phyloP scores from a whole-genome alignment of 2,888 invertebrate species.

The Napeogenes sylphis region DNA sequence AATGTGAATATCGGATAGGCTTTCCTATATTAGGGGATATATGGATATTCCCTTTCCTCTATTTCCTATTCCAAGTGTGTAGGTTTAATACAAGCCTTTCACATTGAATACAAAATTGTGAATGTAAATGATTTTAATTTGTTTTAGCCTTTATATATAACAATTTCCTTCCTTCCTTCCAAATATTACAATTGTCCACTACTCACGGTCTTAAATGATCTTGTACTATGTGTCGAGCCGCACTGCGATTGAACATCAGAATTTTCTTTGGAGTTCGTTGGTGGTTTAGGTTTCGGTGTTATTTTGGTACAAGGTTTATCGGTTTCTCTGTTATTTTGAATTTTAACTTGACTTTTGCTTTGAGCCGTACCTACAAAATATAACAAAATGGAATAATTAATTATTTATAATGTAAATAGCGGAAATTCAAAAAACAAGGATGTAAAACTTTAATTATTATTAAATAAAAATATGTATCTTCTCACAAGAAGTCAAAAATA shows the following conservation, averaged over 20 bases:
- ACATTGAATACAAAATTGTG: no score
- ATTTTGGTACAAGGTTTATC: slow-evolving; percentile 42
- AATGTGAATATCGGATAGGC: no score
- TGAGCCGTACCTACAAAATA: slow-evolving; percentile 35
- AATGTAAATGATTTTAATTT: no score
- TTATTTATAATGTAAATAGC: neutral
- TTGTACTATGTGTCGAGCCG: slow-evolving; percentile 55
- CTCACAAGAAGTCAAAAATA: no score
- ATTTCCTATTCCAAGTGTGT: no score
- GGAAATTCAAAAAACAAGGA: no score
- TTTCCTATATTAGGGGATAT: no score
- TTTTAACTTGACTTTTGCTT: slow-evolving; percentile 39
- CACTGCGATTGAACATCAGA: slow-evolving; percentile 57
- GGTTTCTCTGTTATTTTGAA: slow-evolving; percentile 39
- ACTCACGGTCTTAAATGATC: slow-evolving; percentile 65
- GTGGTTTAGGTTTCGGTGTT: slow-evolving; percentile 32
- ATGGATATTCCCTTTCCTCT: no score
- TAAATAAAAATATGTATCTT: no score
- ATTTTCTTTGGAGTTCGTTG: slow-evolving; percentile 38
- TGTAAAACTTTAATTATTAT: no score
- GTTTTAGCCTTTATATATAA: neutral
- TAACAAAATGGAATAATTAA: slow-evolving; percentile 6
- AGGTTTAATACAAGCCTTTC: no score
- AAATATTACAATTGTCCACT: slow-evolving; percentile 6
- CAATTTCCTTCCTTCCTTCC: no score